Evolutionary conservation across 2,797 vertebrate genomes (phyloP).

Genomic region (Thamnophis elegans): DNA sequence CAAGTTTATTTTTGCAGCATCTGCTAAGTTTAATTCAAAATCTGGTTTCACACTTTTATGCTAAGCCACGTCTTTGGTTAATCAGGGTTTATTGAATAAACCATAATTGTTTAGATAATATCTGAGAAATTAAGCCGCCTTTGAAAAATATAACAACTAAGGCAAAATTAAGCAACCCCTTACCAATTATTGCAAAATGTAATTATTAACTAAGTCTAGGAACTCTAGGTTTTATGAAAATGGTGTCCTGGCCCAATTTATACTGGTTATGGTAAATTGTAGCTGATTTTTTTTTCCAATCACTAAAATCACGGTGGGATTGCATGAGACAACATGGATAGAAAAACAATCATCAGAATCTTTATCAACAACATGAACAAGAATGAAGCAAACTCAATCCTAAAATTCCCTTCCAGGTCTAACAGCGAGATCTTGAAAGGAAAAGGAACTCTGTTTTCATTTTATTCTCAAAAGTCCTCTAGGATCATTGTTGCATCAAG

Average conservation of each 20-base stretch:
- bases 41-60: background rate
- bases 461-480: background rate
- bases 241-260: background rate
- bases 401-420: background rate
- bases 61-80: background rate
- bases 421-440: background rate
- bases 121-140: background rate
- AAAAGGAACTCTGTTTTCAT: background rate
- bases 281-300: background rate
- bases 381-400: background rate
- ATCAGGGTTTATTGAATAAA: background rate
- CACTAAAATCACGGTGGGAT: background rate
- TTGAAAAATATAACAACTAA: background rate
- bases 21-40: background rate
- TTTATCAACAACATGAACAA: background rate
- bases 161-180: background rate
- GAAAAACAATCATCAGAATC: background rate
- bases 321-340: background rate
- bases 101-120: background rate
- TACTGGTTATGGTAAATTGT: too few relatives aligned
- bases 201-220: background rate
- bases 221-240: background rate
- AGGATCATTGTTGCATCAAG: background rate
- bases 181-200: background rate
- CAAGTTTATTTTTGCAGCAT: background rate